Percentiles rank a stretch among this genome's conserved stretches.
phyloP scores from a whole-genome alignment of 2,797 vertebrate species.

The Sphenopsis melanotis region DNA sequence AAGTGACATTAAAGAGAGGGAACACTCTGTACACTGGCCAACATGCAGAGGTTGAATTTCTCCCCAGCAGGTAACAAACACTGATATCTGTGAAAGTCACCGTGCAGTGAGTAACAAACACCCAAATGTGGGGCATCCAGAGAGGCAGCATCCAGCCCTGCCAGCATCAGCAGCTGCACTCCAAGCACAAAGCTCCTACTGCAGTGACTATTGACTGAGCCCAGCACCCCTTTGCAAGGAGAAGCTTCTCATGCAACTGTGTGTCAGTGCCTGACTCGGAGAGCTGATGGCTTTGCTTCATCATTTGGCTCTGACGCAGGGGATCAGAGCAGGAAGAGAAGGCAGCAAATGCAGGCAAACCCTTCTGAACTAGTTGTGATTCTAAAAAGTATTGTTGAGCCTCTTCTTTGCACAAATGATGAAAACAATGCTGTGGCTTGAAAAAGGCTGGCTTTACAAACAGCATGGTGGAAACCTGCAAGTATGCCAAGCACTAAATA shows the following conservation, averaged over 20 bases:
- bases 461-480: background rate
- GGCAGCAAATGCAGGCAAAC: background rate
- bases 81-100: background rate
- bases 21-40: background rate
- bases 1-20: background rate
- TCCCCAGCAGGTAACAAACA: background rate
- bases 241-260: background rate
- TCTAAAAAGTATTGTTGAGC: background rate
- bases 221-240: background rate
- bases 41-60: background rate
- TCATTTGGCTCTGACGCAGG: background rate
- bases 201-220: background rate
- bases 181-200: background rate
- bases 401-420: background rate
- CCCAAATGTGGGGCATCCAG: background rate
- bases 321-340: background rate
- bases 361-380: background rate
- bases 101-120: background rate
- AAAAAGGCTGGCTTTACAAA: background rate
- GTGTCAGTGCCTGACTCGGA: background rate
- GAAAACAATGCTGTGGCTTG: background rate
- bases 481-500: background rate
- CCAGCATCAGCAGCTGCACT: background rate
- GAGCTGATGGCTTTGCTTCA: background rate
- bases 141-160: background rate